A percentile compares a stretch with the other conserved stretches of the same genome.
These are phyloP conservation scores for Euclidia mi DNA, from an alignment of 2,888 invertebrate genomes.

Conservation along the genomic window DNA sequence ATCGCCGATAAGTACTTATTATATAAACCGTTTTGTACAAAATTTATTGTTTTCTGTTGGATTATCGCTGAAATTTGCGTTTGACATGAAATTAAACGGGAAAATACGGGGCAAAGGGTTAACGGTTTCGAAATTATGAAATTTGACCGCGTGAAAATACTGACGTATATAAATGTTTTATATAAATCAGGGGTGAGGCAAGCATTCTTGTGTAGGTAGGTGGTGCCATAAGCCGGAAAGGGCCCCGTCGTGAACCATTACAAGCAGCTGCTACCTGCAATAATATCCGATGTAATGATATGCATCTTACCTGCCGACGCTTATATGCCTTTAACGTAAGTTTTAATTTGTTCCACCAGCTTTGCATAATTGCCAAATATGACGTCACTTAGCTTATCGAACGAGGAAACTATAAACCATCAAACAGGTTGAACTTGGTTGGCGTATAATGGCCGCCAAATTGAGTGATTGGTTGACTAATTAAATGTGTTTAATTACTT, in stretches of 20 bases:
- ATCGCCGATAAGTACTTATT: slow-evolving; percentile 14
- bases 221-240: slow-evolving; percentile 56
- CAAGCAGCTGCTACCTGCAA: slow-evolving; percentile 59
- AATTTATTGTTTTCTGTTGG: slow-evolving; percentile 11
- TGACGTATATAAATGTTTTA: slow-evolving; percentile 50
- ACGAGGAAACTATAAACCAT: background rate
- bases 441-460: background rate
- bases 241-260: slow-evolving; percentile 56
- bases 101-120: slow-evolving; percentile 7
- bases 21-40: slow-evolving; percentile 17
- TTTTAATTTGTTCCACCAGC: slow-evolving; percentile 33
- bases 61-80: slow-evolving; percentile 12
- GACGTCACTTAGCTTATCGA: background rate
- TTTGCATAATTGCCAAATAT: slow-evolving; percentile 15
- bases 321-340: slow-evolving; percentile 18
- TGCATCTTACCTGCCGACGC: slow-evolving; percentile 50
- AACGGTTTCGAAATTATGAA: slow-evolving; percentile 31
- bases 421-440: background rate
- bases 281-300: slow-evolving; percentile 54
- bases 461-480: background rate
- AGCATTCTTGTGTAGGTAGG: slow-evolving; percentile 33
- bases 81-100: slow-evolving; percentile 11
- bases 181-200: slow-evolving; percentile 56
- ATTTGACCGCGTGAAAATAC: slow-evolving; percentile 34
- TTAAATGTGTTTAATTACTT: too few species aligned